phyloP scores from a whole-genome alignment of 2,113 vertebrate genomes.

The Myrmecophaga tridactyla region DNA sequence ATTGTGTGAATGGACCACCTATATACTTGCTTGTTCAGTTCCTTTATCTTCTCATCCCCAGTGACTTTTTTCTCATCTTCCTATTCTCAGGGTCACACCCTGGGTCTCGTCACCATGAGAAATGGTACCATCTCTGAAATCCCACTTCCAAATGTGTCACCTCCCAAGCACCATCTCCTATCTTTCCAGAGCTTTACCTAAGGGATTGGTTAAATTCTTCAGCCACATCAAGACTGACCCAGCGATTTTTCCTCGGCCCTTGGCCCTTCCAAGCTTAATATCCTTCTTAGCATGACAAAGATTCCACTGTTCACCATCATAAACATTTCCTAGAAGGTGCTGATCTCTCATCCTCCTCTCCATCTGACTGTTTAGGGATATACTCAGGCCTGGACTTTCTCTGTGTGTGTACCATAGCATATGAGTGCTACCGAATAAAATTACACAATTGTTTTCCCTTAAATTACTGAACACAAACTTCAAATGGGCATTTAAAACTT shows the following conservation, averaged over 20 bases:
- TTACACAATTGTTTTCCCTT: neutral
- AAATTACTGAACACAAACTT: neutral
- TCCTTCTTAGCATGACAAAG: neutral
- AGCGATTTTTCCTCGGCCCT: neutral
- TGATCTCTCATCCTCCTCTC: neutral
- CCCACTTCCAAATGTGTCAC: neutral
- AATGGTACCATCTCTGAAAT: neutral
- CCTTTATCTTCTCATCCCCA: neutral
- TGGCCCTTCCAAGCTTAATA: neutral
- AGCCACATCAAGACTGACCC: neutral
- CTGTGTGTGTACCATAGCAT: rapidly evolving
- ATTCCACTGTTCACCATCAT: neutral
- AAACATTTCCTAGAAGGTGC: neutral
- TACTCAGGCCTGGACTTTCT: neutral
- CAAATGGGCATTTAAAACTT: neutral
- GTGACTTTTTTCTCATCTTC: neutral
- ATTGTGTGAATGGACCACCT: neutral
- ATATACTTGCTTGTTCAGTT: neutral
- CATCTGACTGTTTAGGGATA: neutral
- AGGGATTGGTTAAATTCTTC: neutral
- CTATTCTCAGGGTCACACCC: neutral
- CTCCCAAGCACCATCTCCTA: neutral
- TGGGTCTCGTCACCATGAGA: neutral
- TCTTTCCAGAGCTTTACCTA: neutral
- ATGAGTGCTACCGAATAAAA: neutral